These are phyloP conservation scores for Channallabes apus DNA, from an alignment of 2,797 vertebrate species.

Conservation along the genomic window DNA sequence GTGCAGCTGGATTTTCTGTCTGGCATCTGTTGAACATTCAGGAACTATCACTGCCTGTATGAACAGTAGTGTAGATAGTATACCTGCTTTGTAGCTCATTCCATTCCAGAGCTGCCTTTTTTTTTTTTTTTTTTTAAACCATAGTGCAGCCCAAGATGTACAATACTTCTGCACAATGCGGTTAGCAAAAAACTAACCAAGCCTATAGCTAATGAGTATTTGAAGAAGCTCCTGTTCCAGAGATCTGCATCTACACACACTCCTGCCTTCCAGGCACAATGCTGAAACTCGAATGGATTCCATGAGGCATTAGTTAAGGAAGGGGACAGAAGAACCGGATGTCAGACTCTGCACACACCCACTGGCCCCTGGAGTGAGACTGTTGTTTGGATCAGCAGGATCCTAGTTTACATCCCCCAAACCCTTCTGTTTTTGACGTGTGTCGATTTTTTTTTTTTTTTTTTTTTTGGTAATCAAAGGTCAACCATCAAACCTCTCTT, in stretches of 20 bases:
- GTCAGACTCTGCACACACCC: slow-evolving; percentile 42
- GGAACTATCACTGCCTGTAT: slow-evolving; percentile 45
- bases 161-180: background rate
- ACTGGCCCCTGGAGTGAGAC: slow-evolving; percentile 41
- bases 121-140: slow-evolving; percentile 25
- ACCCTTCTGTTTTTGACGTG: slow-evolving; percentile 41
- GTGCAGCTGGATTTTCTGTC: slow-evolving; percentile 24
- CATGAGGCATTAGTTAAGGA: background rate
- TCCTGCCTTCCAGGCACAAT: slow-evolving; percentile 5
- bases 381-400: slow-evolving; percentile 48
- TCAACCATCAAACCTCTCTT: slow-evolving; percentile 17
- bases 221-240: slow-evolving; percentile 33
- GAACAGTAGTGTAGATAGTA: slow-evolving; percentile 40
- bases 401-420: slow-evolving; percentile 57
- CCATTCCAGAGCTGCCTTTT: slow-evolving; percentile 4
- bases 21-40: slow-evolving; percentile 18
- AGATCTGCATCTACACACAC: slow-evolving; percentile 6
- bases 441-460: slow-evolving; percentile 39
- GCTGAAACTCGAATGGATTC: background rate
- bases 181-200: slow-evolving; percentile 8
- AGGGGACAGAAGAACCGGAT: slow-evolving; percentile 22
- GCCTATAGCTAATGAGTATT: slow-evolving; percentile 2
- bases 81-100: slow-evolving; percentile 38
- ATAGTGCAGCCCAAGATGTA: slow-evolving; percentile 2
- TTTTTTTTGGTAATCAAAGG: background rate